Evolutionary conservation across 2,888 invertebrate species (phyloP), one percentile per base, ranked within the genome.

Genomic region (Pomacea canaliculata): DNA sequence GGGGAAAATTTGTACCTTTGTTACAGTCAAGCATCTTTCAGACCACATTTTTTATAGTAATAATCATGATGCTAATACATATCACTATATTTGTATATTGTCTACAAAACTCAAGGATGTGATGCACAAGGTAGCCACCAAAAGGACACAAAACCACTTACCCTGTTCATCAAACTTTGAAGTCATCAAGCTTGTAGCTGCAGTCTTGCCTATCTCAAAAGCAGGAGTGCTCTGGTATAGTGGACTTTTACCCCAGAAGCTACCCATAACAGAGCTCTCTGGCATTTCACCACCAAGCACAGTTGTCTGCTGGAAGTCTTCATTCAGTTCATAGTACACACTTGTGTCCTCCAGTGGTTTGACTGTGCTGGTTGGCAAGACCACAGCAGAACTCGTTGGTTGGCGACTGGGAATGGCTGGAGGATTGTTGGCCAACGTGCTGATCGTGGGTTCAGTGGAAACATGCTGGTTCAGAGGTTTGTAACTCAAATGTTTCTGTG

Each of bases 401-500:
- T 56, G 51, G 51, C 16, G 8, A 16, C 51, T 56, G 51, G 12
- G 16, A 56, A 56, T 56, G 51, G 12, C 51, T 56, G 51, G 51
- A 19, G 37, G 49, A 60, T 16, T 70, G 46, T 12, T 19, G 60
- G 12, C 60, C 18, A 37, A 37, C 7, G 18, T 56, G 10, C 51
- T 56, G 51, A 10, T 56, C 16, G 3, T 27, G 27, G 13, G 63
- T 19, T 62, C 62, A 23, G 5, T 74, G 27, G 27, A 73, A 67
- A n/a, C 75, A 66, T 46, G 78, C 76, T 48, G 76, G 16, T 4
- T 56, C 51, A 56, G 51, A 7, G 10, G 67, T 56, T 82, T 83
- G 27, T 83, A 66, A 18, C 77, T 76, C 23, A 86, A 77, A 77
- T 86, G 84, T 46, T 81, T 82, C 69, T 82, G 80, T 62, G 85